phyloP scores from a whole-genome alignment of 2,113 vertebrate species.

The Furnarius figulus region DNA sequence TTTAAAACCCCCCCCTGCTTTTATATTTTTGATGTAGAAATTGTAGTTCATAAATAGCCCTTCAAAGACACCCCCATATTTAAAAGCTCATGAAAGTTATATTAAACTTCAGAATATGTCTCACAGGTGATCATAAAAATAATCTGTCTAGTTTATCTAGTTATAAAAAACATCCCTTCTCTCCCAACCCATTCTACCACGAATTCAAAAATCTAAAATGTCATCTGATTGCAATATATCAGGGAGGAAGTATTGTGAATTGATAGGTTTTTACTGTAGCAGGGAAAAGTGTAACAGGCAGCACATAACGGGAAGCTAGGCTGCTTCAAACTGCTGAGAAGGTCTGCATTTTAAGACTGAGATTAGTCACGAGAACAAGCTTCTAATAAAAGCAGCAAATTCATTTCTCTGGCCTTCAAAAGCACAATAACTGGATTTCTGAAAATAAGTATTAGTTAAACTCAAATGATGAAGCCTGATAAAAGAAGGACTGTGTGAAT shows the following conservation, averaged over 20 bases:
- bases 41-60: background rate
- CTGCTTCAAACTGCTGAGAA: background rate
- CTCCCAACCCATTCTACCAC: background rate
- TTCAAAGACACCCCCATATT: background rate
- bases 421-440: slow-evolving; percentile 24
- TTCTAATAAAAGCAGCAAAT: slow-evolving; percentile 10
- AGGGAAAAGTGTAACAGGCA: background rate
- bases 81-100: background rate
- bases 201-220: background rate
- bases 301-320: background rate
- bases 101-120: background rate
- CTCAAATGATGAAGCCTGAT: slow-evolving; percentile 12
- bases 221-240: background rate
- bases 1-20: background rate
- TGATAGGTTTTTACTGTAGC: background rate
- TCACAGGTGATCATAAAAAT: background rate
- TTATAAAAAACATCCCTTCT: background rate
- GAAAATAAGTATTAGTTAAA: slow-evolving; percentile 49
- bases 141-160: background rate
- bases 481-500: background rate
- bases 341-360: background rate
- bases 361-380: slow-evolving; percentile 28
- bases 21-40: background rate
- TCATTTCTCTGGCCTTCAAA: background rate
- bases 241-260: background rate